Evolutionary conservation across 2,888 invertebrate species (phyloP).

Genomic region (Machimus rusticus): DNA sequence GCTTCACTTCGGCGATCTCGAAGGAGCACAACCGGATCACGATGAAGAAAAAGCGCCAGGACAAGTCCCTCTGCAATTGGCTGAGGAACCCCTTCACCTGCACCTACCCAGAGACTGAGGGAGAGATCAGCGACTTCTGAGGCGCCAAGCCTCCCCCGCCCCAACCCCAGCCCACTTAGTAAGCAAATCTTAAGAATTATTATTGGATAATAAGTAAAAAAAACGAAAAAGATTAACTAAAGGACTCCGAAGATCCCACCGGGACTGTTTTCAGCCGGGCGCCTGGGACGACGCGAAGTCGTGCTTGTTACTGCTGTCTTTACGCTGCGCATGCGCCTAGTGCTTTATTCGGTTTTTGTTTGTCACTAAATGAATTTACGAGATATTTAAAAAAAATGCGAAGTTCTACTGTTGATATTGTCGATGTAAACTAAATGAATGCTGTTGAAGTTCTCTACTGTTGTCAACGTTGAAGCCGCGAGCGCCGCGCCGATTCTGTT

Average conservation of each 20-base stretch:
- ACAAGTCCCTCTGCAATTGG: conserved; percentile 79
- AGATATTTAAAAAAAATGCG: neutral
- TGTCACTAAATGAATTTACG: conserved; percentile 34
- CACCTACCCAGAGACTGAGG: conserved; percentile 77
- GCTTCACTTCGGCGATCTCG: conserved; percentile 74
- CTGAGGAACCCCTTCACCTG: conserved; percentile 78
- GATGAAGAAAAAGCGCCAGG: conserved; percentile 71
- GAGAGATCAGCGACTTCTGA: conserved; percentile 73
- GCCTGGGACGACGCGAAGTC: neutral
- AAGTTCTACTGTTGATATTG: conserved; percentile 19
- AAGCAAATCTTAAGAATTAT: neutral
- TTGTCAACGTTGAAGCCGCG: conserved; percentile 21
- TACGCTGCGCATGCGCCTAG: conserved; percentile 33
- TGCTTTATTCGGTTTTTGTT: conserved; percentile 45
- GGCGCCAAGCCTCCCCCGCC: neutral
- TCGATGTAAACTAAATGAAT: conserved; percentile 16
- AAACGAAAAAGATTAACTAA: neutral
- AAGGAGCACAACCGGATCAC: conserved; percentile 61
- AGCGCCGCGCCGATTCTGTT: conserved; percentile 29
- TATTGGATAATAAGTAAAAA: neutral
- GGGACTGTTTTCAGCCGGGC: neutral
- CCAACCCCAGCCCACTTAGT: neutral
- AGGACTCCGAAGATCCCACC: conserved; percentile 4
- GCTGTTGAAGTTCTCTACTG: conserved; percentile 22
- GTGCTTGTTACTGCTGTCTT: conserved; percentile 34